phyloP scores from a whole-genome alignment of 2,888 invertebrate species.

The Hybos culiciformis region DNA sequence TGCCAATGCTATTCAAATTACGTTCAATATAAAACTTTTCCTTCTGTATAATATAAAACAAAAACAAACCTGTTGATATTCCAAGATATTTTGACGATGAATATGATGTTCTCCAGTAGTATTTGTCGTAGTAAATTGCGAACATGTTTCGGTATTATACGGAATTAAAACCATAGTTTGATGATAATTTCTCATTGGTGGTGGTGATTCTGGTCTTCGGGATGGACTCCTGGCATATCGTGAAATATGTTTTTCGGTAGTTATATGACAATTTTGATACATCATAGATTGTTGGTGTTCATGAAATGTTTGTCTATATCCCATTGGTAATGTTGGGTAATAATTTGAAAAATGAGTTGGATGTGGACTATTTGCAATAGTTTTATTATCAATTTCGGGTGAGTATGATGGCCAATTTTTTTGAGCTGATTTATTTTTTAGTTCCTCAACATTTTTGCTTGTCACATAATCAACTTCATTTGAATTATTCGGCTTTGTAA shows the following conservation, averaged over 20 bases:
- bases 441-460: too few relatives aligned
- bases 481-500: too few relatives aligned
- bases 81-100: constrained; percentile 33
- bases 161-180: constrained; percentile 56
- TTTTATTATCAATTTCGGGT: background rate
- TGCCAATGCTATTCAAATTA: too few relatives aligned
- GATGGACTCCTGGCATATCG: constrained; percentile 33
- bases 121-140: constrained; percentile 31
- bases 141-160: constrained; percentile 40
- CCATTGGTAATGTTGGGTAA: constrained; percentile 32
- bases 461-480: too few relatives aligned
- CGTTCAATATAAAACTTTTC: too few relatives aligned
- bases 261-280: constrained; percentile 33
- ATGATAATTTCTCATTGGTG: constrained; percentile 52
- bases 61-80: constrained; percentile 34
- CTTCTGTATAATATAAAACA: background rate
- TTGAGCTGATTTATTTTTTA: too few relatives aligned
- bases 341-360: too few relatives aligned
- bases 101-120: constrained; percentile 31
- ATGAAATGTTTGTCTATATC: constrained; percentile 33
- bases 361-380: background rate
- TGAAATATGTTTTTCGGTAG: constrained; percentile 27
- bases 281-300: constrained; percentile 30
- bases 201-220: constrained; percentile 51
- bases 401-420: too few relatives aligned